Evolutionary conservation across 1,140 invertebrate genomes (phyloP), one percentile per base, ranked within the genome.

Genomic region (Drosophila ogumai): DNA sequence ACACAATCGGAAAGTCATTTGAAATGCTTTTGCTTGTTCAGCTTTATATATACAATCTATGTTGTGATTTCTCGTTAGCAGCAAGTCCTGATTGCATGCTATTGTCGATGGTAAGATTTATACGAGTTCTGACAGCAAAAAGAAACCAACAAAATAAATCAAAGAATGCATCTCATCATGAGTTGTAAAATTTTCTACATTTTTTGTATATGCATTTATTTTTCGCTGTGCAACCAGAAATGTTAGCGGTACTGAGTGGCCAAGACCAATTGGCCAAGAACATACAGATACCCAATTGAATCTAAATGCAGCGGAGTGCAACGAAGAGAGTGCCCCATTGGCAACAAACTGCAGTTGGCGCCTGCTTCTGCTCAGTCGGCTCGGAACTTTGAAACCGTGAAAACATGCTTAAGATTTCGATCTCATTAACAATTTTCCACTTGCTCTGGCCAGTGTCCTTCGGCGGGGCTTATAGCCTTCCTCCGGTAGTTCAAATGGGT

Each of bases 261-360:
- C 47, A 55, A 55, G 34, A 43, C 44, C 50, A 79, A 49, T 67
- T 81, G 76, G 82, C 80, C 72, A 81, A 58, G 61, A 61, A 58
- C 38, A 22, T n/a, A 43, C 38, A 61, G 28, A 65, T 61, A 43
- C 61, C 56, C 38, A 61, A 61, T 65, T 65, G 56, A 65, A 65
- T 65, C 19, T 13, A 59, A 56, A 60, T 79, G 78, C 85, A 85
- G 34, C 76, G 69, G 38, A 90, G 81, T 90, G 85, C 81, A 90
- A 65, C 85, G 71, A 69, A 34, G 50, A 75, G 52, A 44, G 59
- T 56, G 50, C 36, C 49, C 65, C 65, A 67, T 49, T 66, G 64
- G 41, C 34, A 47, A 22, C 22, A 36, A 58, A n/a, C 50, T 43
- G 34, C 43, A 52, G n/a, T 52, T 31, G 22, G 58, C 36, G 44